Conservation (phyloP, 2,113 vertebrate genomes). For the Chrysochloris asiatica region DNA sequence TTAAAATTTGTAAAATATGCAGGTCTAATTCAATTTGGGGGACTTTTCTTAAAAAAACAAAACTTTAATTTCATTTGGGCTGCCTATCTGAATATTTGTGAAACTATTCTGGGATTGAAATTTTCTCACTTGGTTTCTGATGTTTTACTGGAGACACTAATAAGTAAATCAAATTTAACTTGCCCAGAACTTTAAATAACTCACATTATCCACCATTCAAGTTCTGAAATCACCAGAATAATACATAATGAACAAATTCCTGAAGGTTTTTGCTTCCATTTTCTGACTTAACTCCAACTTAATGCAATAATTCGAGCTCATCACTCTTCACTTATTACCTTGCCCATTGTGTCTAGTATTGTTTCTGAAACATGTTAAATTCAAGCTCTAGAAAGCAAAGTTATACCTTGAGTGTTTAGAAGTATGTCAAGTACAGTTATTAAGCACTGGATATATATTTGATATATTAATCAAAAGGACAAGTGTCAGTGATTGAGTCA, state of each 20-base stretch:
- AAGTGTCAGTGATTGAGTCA: neutral
- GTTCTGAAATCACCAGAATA: neutral
- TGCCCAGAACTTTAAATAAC: neutral
- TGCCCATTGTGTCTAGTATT: neutral
- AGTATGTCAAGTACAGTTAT: neutral
- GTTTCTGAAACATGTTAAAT: neutral
- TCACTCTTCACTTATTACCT: neutral
- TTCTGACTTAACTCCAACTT: neutral
- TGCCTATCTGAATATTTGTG: neutral
- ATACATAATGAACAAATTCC: neutral
- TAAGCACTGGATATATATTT: neutral
- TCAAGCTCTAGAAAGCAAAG: neutral
- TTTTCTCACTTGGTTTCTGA: neutral
- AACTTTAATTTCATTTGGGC: neutral
- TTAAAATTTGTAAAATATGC: conserved; percentile 13
- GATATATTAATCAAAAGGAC: neutral
- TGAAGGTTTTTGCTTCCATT: neutral
- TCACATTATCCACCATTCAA: neutral
- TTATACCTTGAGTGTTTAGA: neutral
- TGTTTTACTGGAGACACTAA: conserved; percentile 1
- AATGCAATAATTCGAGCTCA: neutral
- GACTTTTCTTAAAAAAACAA: neutral
- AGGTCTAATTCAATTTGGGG: neutral
- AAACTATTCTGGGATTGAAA: neutral
- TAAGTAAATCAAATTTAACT: neutral